Percentiles rank a stretch among this genome's conserved stretches.
Conservation (phyloP, 1,140 invertebrate species). For the Chelonus insularis region DNA sequence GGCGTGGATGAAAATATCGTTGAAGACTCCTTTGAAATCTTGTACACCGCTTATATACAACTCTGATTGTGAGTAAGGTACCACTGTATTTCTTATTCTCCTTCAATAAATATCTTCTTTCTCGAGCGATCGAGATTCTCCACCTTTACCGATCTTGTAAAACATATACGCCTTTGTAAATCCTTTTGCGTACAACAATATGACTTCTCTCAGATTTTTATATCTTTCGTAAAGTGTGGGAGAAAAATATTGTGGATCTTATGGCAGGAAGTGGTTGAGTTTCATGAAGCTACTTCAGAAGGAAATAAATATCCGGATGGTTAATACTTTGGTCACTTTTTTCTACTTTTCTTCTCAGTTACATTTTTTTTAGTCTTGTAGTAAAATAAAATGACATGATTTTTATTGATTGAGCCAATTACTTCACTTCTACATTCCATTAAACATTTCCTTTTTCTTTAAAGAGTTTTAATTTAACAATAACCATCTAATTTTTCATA, state of each 20-base stretch:
- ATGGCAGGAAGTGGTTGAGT: neutral
- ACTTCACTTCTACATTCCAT: too few relatives aligned
- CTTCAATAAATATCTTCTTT: neutral
- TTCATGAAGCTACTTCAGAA: neutral
- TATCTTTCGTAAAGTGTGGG: neutral
- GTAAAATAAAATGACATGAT: too few relatives aligned
- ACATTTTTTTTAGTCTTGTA: too few relatives aligned
- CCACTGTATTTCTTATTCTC: constrained; percentile 5
- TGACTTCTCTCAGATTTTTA: neutral
- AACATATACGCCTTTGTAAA: neutral
- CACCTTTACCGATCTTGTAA: neutral
- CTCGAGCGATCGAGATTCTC: neutral
- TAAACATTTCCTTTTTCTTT: too few relatives aligned
- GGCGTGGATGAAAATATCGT: constrained; percentile 41
- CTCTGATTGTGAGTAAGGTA: constrained; percentile 17
- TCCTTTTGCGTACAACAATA: neutral
- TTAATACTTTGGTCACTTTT: neutral
- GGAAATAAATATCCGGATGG: constrained; percentile 4
- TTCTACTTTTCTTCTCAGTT: too few relatives aligned
- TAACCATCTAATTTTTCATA: too few relatives aligned
- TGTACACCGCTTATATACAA: constrained; percentile 14
- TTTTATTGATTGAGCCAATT: too few relatives aligned
- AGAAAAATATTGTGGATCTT: neutral
- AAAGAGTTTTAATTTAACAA: too few relatives aligned
- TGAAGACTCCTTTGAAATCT: constrained; percentile 11